Evolutionary conservation across 2,888 invertebrate genomes (phyloP).

Genomic region (Ganaspis brasiliensis): DNA sequence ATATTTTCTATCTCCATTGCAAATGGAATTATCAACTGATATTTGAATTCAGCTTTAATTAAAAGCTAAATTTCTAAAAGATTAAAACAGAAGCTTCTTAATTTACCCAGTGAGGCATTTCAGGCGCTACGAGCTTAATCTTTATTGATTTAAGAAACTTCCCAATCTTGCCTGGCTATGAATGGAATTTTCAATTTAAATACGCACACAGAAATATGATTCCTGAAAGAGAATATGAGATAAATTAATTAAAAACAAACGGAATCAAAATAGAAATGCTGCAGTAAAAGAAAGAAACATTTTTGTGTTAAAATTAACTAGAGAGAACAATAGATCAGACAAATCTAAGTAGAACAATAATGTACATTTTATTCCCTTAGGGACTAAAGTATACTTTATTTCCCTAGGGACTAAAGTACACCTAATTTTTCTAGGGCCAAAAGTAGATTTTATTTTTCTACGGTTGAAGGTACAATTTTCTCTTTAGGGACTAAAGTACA

Average conservation of each 20-base stretch:
- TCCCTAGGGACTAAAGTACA: too few species aligned
- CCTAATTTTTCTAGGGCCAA: too few species aligned
- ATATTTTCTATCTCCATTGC: not conserved
- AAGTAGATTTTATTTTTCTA: too few species aligned
- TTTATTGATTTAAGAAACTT: constrained; percentile 25
- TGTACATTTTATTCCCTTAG: too few species aligned
- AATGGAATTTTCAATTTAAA: constrained; percentile 5
- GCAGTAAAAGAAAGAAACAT: too few species aligned
- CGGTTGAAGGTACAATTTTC: too few species aligned
- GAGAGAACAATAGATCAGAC: too few species aligned
- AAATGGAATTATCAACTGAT: not conserved
- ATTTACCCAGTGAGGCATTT: not conserved
- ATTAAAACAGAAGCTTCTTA: not conserved
- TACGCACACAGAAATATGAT: not conserved
- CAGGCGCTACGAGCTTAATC: not conserved
- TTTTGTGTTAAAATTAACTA: too few species aligned
- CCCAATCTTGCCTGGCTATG: not conserved
- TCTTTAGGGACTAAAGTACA: too few species aligned
- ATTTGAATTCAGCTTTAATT: constrained; percentile 1
- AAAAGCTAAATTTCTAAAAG: constrained; percentile 17
- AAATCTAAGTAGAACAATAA: too few species aligned
- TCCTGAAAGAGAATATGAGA: not conserved
- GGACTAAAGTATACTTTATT: too few species aligned
- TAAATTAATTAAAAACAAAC: constrained; percentile 2
- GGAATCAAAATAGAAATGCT: constrained; percentile 3